Evolutionary conservation across 2,113 vertebrate genomes (phyloP).

Genomic region (Microtus richardsoni): DNA sequence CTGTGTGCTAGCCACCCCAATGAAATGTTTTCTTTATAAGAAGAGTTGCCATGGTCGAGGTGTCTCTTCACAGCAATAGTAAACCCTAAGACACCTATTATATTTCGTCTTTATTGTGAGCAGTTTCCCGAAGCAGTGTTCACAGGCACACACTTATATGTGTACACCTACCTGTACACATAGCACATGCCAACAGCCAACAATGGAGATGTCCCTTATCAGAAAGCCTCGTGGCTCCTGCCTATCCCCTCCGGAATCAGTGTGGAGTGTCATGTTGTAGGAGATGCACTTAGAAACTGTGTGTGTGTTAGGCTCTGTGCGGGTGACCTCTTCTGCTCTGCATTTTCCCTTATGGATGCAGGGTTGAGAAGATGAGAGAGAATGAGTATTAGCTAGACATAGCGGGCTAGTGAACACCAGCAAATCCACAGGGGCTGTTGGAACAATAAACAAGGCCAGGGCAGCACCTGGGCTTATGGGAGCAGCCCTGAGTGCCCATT

Average conservation of each 20-base stretch:
- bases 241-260: accelerated
- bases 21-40: neutral
- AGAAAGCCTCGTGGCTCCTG: accelerated
- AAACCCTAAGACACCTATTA: neutral
- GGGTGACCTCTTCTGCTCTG: neutral
- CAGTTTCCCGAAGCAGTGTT: accelerated
- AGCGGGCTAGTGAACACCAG: neutral
- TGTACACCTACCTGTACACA: neutral
- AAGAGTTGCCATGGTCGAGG: neutral
- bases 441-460: neutral
- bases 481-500: neutral
- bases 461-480: accelerated
- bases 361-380: neutral
- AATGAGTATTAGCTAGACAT: neutral
- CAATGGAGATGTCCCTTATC: neutral
- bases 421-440: neutral
- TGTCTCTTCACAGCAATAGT: neutral
- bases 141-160: accelerated
- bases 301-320: neutral
- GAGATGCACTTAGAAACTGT: neutral
- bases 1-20: neutral
- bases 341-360: neutral
- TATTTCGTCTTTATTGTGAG: neutral
- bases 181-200: accelerated
- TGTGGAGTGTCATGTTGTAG: neutral